Evolutionary conservation across 2,113 vertebrate species (phyloP).

Genomic region (Sphaerodactylus townsendi): DNA sequence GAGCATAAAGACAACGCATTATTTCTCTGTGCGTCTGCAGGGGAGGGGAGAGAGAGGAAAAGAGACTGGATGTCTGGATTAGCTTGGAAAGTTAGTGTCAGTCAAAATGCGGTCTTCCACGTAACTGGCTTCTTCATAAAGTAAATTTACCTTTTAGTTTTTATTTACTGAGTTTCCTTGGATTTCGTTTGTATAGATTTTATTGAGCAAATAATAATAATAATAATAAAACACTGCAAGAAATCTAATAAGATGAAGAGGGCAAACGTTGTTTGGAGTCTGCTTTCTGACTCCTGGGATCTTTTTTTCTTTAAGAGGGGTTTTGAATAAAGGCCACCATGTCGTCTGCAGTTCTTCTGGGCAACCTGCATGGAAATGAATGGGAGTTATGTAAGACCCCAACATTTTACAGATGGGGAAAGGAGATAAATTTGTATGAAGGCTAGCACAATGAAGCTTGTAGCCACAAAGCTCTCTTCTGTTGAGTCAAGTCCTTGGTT

Average conservation of each 20-base stretch:
- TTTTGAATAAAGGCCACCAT: background rate
- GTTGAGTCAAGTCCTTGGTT: too few species aligned
- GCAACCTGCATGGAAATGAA: background rate
- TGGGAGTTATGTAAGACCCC: background rate
- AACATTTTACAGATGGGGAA: too few species aligned
- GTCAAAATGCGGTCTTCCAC: slow-evolving; percentile 73
- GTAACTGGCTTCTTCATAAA: slow-evolving; percentile 68
- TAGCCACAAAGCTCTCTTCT: too few species aligned
- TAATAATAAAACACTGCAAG: slow-evolving; percentile 15
- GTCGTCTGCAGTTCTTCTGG: background rate
- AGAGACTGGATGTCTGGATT: slow-evolving; percentile 44
- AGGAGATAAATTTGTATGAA: too few species aligned
- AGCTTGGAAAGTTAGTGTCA: slow-evolving; percentile 60
- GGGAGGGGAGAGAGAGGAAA: background rate
- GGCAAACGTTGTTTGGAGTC: slow-evolving; percentile 67
- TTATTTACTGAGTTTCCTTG: slow-evolving; percentile 77
- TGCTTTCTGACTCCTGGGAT: slow-evolving; percentile 63
- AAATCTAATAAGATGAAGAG: slow-evolving; percentile 76
- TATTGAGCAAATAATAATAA: slow-evolving; percentile 54
- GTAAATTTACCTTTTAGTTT: slow-evolving; percentile 79
- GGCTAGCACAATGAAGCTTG: too few species aligned
- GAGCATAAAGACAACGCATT: slow-evolving; percentile 50
- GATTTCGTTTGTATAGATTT: slow-evolving; percentile 83
- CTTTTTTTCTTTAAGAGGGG: slow-evolving; percentile 32
- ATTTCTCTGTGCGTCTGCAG: background rate